phyloP scores from a whole-genome alignment of 1,140 invertebrate species.

The Drosophila arawakana region DNA sequence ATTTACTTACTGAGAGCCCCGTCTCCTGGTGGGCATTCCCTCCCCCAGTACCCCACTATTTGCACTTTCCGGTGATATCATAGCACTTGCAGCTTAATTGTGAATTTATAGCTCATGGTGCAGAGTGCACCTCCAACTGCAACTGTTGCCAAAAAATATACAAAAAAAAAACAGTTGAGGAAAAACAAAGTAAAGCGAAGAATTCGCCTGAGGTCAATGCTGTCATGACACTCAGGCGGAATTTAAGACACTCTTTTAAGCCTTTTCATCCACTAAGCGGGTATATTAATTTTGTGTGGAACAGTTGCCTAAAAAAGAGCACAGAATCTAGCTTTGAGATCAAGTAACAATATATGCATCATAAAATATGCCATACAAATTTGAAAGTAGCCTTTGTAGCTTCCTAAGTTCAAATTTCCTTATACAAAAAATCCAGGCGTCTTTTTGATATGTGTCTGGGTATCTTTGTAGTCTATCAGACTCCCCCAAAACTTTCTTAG shows the following conservation, averaged over 20 bases:
- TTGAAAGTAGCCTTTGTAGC: no score
- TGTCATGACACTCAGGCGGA: conserved; percentile 52
- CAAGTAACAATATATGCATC: no score
- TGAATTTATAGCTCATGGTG: conserved; percentile 13
- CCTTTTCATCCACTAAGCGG: no score
- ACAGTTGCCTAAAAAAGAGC: no score
- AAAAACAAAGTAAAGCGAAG: conserved; percentile 19
- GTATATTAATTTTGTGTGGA: no score
- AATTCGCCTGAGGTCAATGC: conserved; percentile 57
- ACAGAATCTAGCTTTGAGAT: no score
- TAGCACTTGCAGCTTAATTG: conserved; percentile 34
- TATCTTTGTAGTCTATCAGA: no score
- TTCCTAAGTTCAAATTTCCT: no score
- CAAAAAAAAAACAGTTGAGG: neutral
- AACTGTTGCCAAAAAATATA: conserved; percentile 24
- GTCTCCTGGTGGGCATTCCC: neutral
- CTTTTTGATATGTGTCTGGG: no score
- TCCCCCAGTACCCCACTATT: neutral
- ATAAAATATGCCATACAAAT: no score
- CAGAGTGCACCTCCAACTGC: conserved; percentile 17
- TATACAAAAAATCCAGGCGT: no score
- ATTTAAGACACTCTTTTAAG: neutral
- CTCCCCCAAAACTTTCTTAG: no score
- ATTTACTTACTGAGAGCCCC: conserved; percentile 20
- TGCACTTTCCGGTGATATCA: neutral